Evolutionary conservation across 53 echinoderm and acorn worm species (phyloP).

Genomic region (Glandiceps talaboti): DNA sequence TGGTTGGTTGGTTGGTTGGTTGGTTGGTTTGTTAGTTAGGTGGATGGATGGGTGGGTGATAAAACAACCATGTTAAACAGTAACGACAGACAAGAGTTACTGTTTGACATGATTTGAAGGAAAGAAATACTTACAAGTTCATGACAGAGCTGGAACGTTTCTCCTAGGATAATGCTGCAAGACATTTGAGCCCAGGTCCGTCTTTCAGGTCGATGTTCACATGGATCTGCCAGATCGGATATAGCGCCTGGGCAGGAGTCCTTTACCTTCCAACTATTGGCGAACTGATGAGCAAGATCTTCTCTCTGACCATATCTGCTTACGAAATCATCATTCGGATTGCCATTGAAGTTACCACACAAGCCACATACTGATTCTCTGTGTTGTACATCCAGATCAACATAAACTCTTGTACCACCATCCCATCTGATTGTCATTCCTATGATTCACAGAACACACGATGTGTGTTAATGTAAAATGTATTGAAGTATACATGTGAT

Average conservation of each 20-base stretch:
- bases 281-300: constrained; percentile 23
- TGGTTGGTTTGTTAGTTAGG: no score
- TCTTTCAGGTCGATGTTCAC: constrained; percentile 25
- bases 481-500: no score
- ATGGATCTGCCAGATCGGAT: constrained; percentile 22
- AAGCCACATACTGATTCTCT: constrained; percentile 46
- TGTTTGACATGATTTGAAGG: no score
- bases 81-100: no score
- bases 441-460: no score
- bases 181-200: constrained; percentile 47
- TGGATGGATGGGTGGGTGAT: no score
- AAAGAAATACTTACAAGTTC: constrained; percentile 24
- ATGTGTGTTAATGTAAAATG: constrained; percentile 1
- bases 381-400: constrained; percentile 27
- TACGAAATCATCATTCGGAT: constrained; percentile 37
- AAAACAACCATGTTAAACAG: no score
- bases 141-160: constrained; percentile 54
- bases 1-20: no score
- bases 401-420: constrained; percentile 28
- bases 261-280: constrained; percentile 45
- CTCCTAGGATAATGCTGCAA: constrained; percentile 46
- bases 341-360: constrained; percentile 67
- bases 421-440: constrained; percentile 59
- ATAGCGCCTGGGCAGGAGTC: constrained; percentile 21
- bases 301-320: constrained; percentile 37